Conservation (phyloP, 1,140 invertebrate species). For the Sarcophaga peregrina region DNA sequence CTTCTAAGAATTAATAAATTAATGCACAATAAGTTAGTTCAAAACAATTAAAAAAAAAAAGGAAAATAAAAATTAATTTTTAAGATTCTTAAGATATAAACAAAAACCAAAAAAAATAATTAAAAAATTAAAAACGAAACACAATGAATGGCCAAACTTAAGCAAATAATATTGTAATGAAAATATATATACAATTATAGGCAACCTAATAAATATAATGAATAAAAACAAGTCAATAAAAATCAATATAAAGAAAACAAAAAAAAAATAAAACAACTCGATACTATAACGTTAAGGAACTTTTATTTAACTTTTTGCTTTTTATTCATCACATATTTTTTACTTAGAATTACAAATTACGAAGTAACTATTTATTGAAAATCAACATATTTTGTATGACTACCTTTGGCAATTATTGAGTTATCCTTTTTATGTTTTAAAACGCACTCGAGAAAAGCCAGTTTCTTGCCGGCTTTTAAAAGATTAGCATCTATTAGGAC, state of each 20-base stretch:
- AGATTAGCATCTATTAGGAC: constrained; percentile 84
- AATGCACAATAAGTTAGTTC: constrained; percentile 36
- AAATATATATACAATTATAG: constrained; percentile 28
- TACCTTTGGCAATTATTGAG: constrained; percentile 79
- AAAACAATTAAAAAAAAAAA: constrained; percentile 10
- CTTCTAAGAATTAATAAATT: neutral
- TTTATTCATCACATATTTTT: neutral
- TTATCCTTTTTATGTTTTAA: constrained; percentile 75
- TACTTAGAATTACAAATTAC: neutral
- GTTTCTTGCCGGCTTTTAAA: constrained; percentile 78
- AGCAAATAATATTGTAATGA: neutral
- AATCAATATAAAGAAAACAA: neutral
- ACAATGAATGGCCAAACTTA: constrained; percentile 39
- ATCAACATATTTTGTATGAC: constrained; percentile 82
- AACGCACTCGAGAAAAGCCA: constrained; percentile 85
- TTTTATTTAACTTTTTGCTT: neutral
- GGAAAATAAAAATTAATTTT: neutral
- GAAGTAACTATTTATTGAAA: constrained; percentile 19
- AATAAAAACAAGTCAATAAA: constrained; percentile 31
- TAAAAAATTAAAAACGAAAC: neutral
- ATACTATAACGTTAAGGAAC: no score
- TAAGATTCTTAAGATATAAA: neutral
- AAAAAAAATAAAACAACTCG: neutral
- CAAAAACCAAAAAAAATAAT: constrained; percentile 8
- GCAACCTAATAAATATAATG: constrained; percentile 10